Evolutionary conservation across 1,140 invertebrate species (phyloP), one percentile per base, ranked within the genome.

Genomic region (Belonocnema kinseyi): DNA sequence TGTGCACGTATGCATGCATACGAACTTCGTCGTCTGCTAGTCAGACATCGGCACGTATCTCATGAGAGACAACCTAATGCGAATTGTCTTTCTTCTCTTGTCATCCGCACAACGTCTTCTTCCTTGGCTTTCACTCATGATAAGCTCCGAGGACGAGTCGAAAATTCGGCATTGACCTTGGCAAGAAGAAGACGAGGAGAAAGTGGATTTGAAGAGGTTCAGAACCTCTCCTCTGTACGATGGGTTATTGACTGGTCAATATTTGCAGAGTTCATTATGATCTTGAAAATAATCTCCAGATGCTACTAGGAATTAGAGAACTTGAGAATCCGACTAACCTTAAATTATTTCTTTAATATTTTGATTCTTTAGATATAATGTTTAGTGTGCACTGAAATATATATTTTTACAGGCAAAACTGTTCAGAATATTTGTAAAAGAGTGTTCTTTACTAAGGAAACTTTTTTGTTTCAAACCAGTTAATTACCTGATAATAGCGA

Each of bases 1-100:
- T 76, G 75, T 74, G 61, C 61, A 50, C 58, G 73, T 74, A 66
- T 80, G 50, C 75, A 77, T 78, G 78, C 80, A 80, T 81, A 80
- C 75, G 72, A 81, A 71, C 75, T 77, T 56, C 72, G 75, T 75
- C 76, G 76, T 78, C 78, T 75, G 46, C 79, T 76, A 61, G 40
- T 21, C 26, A 66, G 61, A 66, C 61, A 54, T 54, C 53, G 53
- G 21, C 26, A 26, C 7, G 8, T 26, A 33, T 13, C 58, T 26
- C 21, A 13, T 61, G 21, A 40, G 61, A 46, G 61, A 66, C 61
- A 66, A 66, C 26, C 21, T 66, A 14, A 61, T 33, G 21, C 21
- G 14, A 66, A 66, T 66, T 33, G 13, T 14, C 13, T 46, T 46
- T 11, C 53, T 17, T 54, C 53, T 54, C 53, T n/a, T 54, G 53